phyloP scores from a whole-genome alignment of 1,140 invertebrate genomes.

The Leptopilina clavipes region DNA sequence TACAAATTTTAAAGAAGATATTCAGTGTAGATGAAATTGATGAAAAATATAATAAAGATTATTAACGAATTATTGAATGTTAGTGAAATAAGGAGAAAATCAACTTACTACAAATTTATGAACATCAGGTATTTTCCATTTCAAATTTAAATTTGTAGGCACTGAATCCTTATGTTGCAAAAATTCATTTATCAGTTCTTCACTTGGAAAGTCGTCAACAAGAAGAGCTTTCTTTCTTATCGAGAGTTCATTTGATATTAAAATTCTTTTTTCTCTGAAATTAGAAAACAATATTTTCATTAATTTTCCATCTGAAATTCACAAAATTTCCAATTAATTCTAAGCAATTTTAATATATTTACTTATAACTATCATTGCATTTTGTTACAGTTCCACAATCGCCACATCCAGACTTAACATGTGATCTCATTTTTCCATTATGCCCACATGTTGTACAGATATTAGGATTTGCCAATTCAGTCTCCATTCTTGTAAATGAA shows the following conservation, averaged over 20 bases:
- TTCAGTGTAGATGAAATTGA: background rate
- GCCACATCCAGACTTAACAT: conserved; percentile 79
- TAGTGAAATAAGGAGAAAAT: background rate
- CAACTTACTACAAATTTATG: conserved; percentile 79
- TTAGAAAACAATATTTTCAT: conserved; percentile 49
- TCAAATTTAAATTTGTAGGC: conserved; percentile 73
- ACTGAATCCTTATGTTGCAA: conserved; percentile 75
- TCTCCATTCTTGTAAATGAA: conserved; percentile 75
- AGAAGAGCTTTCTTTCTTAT: conserved; percentile 82
- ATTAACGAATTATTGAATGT: background rate
- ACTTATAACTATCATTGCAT: conserved; percentile 80
- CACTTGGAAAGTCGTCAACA: conserved; percentile 81
- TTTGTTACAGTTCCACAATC: conserved; percentile 77
- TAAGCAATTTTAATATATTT: conserved; percentile 38
- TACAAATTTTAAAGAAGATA: background rate
- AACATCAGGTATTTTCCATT: conserved; percentile 81
- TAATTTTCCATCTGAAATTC: background rate
- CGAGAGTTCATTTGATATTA: conserved; percentile 81
- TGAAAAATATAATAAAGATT: conserved; percentile 39
- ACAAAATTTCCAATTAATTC: conserved; percentile 35
- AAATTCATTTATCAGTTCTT: conserved; percentile 86
- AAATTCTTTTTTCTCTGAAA: conserved; percentile 76
- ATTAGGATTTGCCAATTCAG: conserved; percentile 76
- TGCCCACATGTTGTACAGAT: conserved; percentile 83
- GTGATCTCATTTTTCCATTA: conserved; percentile 77